A percentile compares a stretch with the other conserved stretches of the same genome.
phyloP scores from a whole-genome alignment of 1,140 invertebrate genomes.

The Cephus cinctus region DNA sequence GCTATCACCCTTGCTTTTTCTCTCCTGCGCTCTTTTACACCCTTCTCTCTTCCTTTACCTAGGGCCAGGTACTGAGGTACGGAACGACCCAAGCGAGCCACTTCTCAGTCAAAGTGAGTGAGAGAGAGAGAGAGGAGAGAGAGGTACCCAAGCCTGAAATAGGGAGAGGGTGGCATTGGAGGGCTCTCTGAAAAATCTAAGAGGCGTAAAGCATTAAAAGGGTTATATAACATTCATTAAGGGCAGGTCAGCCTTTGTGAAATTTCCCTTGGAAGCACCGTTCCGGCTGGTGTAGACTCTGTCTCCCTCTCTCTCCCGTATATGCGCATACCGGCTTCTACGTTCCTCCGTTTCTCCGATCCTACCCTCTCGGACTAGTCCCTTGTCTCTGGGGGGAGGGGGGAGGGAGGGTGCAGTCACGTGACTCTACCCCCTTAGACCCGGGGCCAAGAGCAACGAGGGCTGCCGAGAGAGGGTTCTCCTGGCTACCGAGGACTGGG shows the following conservation, averaged over 20 bases:
- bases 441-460: not conserved
- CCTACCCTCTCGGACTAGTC: constrained; percentile 14
- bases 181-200: constrained; percentile 55
- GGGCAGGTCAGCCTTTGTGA: constrained; percentile 54
- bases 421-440: too few relatives aligned
- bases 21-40: too few relatives aligned
- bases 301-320: constrained; percentile 1
- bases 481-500: constrained; percentile 4
- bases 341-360: not conserved
- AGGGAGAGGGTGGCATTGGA: constrained; percentile 26
- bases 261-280: constrained; percentile 46
- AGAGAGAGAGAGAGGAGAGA: constrained; percentile 18
- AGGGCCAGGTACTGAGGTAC: constrained; percentile 9
- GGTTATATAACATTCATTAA: constrained; percentile 59
- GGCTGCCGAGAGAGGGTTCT: not conserved
- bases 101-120: constrained; percentile 19
- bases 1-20: constrained; percentile 22
- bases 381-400: constrained; percentile 12
- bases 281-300: constrained; percentile 18
- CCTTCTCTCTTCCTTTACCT: constrained; percentile 12
- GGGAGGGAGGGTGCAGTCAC: constrained; percentile 12
- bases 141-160: too few relatives aligned
- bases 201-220: constrained; percentile 58
- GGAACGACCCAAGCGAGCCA: constrained; percentile 19
- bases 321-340: not conserved